Evolutionary conservation across 2,113 vertebrate species (phyloP).

Genomic region (Rissa tridactyla): DNA sequence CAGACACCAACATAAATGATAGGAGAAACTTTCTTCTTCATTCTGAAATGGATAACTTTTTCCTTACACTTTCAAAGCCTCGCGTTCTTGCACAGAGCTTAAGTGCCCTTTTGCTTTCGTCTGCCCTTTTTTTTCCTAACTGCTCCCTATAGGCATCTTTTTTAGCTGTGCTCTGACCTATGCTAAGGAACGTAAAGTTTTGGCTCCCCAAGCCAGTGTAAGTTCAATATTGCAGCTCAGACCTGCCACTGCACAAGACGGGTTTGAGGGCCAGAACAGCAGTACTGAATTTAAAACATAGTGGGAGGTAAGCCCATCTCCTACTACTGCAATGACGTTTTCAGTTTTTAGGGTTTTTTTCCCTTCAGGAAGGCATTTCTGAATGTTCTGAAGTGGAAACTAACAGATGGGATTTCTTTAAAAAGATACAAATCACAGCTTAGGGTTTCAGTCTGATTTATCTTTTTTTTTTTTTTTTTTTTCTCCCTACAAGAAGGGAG

Average conservation of each 20-base stretch:
- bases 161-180: conserved; percentile 10
- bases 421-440: conserved; percentile 56
- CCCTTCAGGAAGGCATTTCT: conserved; percentile 52
- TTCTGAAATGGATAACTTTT: not conserved
- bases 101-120: not conserved
- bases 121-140: not conserved
- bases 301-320: conserved; percentile 20
- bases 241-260: not conserved
- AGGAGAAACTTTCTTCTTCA: not conserved
- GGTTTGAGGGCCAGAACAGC: conserved; percentile 5
- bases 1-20: not conserved
- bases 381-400: conserved; percentile 61
- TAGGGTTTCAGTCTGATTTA: conserved; percentile 49
- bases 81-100: not conserved
- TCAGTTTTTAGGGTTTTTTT: conserved; percentile 38
- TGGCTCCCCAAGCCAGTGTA: not conserved
- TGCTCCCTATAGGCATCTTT: not conserved
- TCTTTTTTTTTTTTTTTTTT: not conserved
- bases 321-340: not conserved
- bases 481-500: conserved; percentile 27
- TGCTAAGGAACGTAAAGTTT: not conserved
- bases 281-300: conserved; percentile 33
- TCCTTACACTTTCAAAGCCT: not conserved
- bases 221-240: not conserved
- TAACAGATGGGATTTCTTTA: conserved; percentile 71